Evolutionary conservation across 1,140 invertebrate species (phyloP).

Genomic region (Andricus grossulariae): DNA sequence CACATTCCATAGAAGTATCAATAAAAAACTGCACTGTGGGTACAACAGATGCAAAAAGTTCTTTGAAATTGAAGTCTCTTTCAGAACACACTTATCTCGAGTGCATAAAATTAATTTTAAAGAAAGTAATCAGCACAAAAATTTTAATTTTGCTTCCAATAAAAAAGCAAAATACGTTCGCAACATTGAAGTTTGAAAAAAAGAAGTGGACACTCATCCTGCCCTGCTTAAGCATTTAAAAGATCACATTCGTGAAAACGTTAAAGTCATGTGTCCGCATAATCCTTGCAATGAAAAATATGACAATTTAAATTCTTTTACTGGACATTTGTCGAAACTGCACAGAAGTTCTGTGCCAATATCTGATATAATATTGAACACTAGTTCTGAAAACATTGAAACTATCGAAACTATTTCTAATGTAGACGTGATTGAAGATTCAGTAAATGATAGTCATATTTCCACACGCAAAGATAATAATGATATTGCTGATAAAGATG

Average conservation of each 20-base stretch:
- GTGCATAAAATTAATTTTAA: background rate
- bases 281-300: background rate
- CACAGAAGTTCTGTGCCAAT: background rate
- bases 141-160: background rate
- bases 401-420: background rate
- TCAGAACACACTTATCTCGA: background rate
- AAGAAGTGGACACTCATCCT: slow-evolving; percentile 22
- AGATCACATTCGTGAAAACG: slow-evolving; percentile 17
- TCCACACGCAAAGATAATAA: too few relatives aligned
- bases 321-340: background rate
- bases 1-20: background rate
- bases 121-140: background rate
- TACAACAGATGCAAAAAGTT: background rate
- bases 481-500: too few relatives aligned
- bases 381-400: background rate
- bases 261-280: slow-evolving; percentile 29
- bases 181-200: slow-evolving; percentile 23
- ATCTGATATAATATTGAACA: background rate
- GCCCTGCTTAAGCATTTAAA: slow-evolving; percentile 34
- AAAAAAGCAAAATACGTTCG: slow-evolving; percentile 27
- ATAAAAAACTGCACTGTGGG: background rate
- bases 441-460: background rate
- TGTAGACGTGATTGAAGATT: background rate
- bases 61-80: background rate
- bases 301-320: slow-evolving; percentile 1